These are phyloP conservation scores for Shargacucullia verbasci DNA, from an alignment of 2,888 invertebrate genomes.

Conservation along the genomic window DNA sequence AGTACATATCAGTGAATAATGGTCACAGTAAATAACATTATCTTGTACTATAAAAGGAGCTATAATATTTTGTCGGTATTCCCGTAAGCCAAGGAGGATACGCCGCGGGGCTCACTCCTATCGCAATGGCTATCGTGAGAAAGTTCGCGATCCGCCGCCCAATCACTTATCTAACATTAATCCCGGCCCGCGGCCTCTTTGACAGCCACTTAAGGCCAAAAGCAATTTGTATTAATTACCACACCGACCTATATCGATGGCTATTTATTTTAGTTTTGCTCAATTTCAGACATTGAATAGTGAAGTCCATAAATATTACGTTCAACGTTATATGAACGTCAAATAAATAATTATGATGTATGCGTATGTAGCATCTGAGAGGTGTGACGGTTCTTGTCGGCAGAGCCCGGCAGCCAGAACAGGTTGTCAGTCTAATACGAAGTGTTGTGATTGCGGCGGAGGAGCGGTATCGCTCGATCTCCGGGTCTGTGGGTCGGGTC, in stretches of 20 bases:
- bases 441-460: conserved; percentile 69
- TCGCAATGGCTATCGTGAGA: conserved; percentile 78
- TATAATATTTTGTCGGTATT: conserved; percentile 62
- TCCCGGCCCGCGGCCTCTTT: conserved; percentile 78
- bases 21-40: conserved; percentile 55
- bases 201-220: conserved; percentile 73
- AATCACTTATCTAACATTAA: conserved; percentile 79
- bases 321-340: conserved; percentile 11
- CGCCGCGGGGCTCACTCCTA: conserved; percentile 60
- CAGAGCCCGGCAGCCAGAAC: conserved; percentile 46
- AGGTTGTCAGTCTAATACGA: conserved; percentile 62
- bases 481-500: conserved; percentile 68
- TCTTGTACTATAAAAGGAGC: conserved; percentile 58
- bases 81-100: conserved; percentile 59
- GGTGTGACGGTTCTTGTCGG: conserved; percentile 57
- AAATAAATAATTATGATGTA: conserved; percentile 52
- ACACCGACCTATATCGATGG: conserved; percentile 68
- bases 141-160: conserved; percentile 78
- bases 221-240: conserved; percentile 82
- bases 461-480: conserved; percentile 71
- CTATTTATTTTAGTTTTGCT: conserved; percentile 57
- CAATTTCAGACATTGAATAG: conserved; percentile 43
- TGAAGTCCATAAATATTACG: conserved; percentile 11
- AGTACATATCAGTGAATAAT: conserved; percentile 23
- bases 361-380: conserved; percentile 34